Conservation (phyloP, 2,113 vertebrate species). For the Perca schrenkii region DNA sequence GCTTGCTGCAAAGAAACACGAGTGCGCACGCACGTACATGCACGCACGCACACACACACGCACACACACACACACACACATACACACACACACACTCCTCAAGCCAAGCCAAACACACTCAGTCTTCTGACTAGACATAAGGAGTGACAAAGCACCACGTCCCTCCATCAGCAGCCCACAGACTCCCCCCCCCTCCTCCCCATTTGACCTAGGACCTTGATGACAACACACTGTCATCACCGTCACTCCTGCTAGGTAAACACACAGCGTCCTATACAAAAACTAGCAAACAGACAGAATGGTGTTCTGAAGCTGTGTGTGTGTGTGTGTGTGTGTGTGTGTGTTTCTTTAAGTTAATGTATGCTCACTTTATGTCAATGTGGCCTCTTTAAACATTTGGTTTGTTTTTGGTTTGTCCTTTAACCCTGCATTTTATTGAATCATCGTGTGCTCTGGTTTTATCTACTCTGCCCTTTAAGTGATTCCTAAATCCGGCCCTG, state of each 20-base stretch:
- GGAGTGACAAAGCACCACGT: slow-evolving; percentile 74
- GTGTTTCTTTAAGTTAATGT: slow-evolving; percentile 22
- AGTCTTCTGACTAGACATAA: slow-evolving; percentile 44
- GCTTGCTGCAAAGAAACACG: slow-evolving; percentile 45
- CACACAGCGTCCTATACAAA: slow-evolving; percentile 64
- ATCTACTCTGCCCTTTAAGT: slow-evolving; percentile 31
- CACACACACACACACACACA: slow-evolving; percentile 33
- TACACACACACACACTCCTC: slow-evolving; percentile 23
- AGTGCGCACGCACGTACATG: slow-evolving; percentile 14
- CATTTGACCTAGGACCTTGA: slow-evolving; percentile 78
- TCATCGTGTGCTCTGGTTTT: not conserved
- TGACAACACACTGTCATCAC: slow-evolving; percentile 83
- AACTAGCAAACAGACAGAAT: slow-evolving; percentile 25
- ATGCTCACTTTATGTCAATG: slow-evolving; percentile 19
- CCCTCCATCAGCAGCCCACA: slow-evolving; percentile 70
- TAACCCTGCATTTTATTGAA: slow-evolving; percentile 28
- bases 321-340: not conserved
- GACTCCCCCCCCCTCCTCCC: slow-evolving; percentile 61
- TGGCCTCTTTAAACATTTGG: slow-evolving; percentile 40
- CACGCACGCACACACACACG: slow-evolving; percentile 18
- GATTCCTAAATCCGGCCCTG: slow-evolving; percentile 42
- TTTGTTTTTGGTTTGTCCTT: slow-evolving; percentile 42
- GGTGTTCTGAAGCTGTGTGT: slow-evolving; percentile 4
- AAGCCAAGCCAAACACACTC: slow-evolving; percentile 51
- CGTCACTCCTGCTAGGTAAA: slow-evolving; percentile 80